A percentile compares a stretch with the other conserved stretches of the same genome.
phyloP scores from a whole-genome alignment of 2,888 invertebrate species.

The Caenorhabditis afra region DNA sequence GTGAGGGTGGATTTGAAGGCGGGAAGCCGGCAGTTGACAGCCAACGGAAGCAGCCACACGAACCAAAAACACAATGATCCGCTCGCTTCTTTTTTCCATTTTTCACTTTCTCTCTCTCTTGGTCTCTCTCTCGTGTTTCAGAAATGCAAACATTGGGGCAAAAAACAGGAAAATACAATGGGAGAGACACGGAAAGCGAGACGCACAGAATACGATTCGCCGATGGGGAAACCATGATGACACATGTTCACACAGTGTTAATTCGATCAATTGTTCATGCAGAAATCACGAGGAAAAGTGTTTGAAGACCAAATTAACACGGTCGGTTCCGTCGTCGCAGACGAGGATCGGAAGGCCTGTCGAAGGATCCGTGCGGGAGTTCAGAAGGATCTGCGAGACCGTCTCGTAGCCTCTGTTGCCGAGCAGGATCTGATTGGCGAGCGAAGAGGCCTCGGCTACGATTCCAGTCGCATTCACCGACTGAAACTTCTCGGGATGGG shows the following conservation, averaged over 20 bases:
- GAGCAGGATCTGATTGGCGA: conserved; percentile 38
- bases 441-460: conserved; percentile 44
- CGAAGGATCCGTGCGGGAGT: conserved; percentile 1
- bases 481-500: conserved; percentile 6
- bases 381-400: conserved; percentile 17
- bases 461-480: conserved; percentile 44
- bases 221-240: not conserved
- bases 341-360: conserved; percentile 30
- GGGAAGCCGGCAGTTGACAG: conserved; percentile 17
- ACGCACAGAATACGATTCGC: conserved; percentile 11
- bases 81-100: conserved; percentile 1
- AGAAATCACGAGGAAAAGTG: conserved; percentile 8
- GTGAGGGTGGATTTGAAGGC: conserved; percentile 34
- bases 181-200: not conserved
- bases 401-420: conserved; percentile 45
- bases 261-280: not conserved
- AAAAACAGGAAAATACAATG: conserved; percentile 2
- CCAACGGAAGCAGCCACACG: conserved; percentile 11
- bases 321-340: conserved; percentile 50
- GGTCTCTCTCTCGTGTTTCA: conserved; percentile 11
- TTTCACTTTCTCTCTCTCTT: conserved; percentile 12
- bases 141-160: conserved; percentile 27
- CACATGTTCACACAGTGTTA: not conserved
- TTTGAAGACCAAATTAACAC: conserved; percentile 40
- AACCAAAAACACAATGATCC: conserved; percentile 14